Base-by-base conservation (phyloP, 1,140 invertebrate genomes). In the Caenorhabditis brenneri region DNA sequence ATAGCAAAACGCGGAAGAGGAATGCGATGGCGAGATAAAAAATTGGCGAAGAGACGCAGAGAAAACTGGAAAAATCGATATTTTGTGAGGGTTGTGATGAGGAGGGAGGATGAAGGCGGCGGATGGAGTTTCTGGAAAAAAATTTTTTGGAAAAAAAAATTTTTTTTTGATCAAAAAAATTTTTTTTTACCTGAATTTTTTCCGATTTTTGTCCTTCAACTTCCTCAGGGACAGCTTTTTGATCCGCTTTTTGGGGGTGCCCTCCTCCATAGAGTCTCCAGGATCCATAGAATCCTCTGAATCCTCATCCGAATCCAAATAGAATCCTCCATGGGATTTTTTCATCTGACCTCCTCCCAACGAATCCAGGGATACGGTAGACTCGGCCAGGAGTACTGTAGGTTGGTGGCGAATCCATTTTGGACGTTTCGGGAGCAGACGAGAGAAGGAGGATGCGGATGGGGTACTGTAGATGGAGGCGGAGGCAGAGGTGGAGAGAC, bases 261-360 rank as follows among this genome's bases (percentile, higher is more conserved):
- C 29, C 4, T 24, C 36, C 1, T 19, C 36, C 4, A n/a, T n/a
- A n/a, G n/a, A n/a, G n/a, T 1, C 15, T 24, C 46, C 65, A 33
- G 58, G 24, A 33, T 36, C 29, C 31, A 12, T 12, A n/a, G 19
- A 65, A 33, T 74, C 65, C 0, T 1, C 1, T 24, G 65, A 74
- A 74, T 74, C 65, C 10, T 65, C 58, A 65, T 65, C 58, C 0
- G 58, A 65, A 65, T 74, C 36, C 65, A 74, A 12, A 24, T 74
- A 74, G 36, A 74, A 74, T 27, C n/a, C n/a, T n/a, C n/a, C n/a
- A n/a, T n/a, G n/a, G n/a, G n/a, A 15, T n/a, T 1, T 33, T 33
- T 36, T 2, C 1, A 27, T 4, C 9, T 42, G n/a, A n/a, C n/a
- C n/a, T n/a, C n/a, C n/a, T n/a, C n/a, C n/a, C 65, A 74, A 36